Conservation (phyloP, 2,113 vertebrate genomes). For the Varanus salvator region DNA sequence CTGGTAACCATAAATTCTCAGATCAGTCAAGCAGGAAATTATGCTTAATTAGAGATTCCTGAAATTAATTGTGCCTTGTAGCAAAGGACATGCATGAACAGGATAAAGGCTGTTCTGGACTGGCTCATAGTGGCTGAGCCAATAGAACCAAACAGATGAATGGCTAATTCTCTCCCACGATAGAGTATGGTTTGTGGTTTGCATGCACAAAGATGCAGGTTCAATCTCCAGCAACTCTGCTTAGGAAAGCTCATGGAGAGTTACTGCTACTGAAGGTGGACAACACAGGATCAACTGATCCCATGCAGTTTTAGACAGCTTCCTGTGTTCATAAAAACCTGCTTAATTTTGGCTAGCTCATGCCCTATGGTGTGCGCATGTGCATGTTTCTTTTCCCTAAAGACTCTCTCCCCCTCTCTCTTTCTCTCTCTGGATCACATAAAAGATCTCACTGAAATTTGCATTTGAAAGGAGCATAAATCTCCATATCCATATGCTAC, state of each 20-base stretch:
- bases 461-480: slow-evolving; percentile 43
- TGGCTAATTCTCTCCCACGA: neutral
- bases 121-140: neutral
- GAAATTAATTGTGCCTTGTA: neutral
- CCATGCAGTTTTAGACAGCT: neutral
- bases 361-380: neutral
- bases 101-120: neutral
- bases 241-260: neutral
- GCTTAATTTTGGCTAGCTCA: neutral
- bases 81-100: neutral
- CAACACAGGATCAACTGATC: too few species aligned
- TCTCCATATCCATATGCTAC: slow-evolving; percentile 49
- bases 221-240: neutral
- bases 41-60: neutral
- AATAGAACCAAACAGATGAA: neutral
- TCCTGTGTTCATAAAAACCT: neutral
- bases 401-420: neutral
- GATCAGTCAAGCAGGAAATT: neutral
- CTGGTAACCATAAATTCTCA: neutral
- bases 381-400: slow-evolving; percentile 16
- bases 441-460: slow-evolving; percentile 47
- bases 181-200: neutral
- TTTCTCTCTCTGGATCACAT: neutral
- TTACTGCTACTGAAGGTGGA: neutral
- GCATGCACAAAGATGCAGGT: neutral